phyloP scores from a whole-genome alignment of 2,797 vertebrate genomes.

The Pteronotus mesoamericanus region DNA sequence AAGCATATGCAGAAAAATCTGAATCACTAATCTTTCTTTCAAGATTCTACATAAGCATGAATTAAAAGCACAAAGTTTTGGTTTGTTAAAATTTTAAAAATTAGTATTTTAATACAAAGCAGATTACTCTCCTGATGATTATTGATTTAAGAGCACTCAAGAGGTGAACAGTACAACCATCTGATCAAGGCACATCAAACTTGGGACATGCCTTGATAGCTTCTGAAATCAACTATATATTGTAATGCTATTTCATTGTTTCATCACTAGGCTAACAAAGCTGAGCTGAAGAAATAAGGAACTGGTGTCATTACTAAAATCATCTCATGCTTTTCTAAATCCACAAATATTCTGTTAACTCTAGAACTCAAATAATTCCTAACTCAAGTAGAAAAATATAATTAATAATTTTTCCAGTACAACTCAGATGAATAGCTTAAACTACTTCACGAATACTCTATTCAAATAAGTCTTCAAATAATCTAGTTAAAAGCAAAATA shows the following conservation, averaged over 20 bases:
- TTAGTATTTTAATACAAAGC: neutral
- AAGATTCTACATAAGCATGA: neutral
- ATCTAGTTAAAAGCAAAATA: neutral
- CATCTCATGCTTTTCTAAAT: neutral
- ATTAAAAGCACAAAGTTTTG: neutral
- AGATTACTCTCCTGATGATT: neutral
- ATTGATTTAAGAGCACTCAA: neutral
- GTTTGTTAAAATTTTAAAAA: neutral
- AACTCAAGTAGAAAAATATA: neutral
- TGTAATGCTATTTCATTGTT: neutral
- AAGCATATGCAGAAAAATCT: neutral
- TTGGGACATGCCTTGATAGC: neutral
- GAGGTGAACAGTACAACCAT: neutral
- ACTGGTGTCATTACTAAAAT: neutral
- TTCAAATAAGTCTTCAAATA: constrained; percentile 17
- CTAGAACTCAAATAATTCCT: neutral
- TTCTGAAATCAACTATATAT: neutral
- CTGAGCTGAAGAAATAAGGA: neutral
- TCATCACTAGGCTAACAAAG: neutral
- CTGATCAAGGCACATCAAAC: neutral
- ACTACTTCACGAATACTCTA: neutral
- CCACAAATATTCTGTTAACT: neutral
- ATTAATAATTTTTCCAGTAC: neutral
- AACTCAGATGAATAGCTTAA: neutral
- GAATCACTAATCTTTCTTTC: neutral